phyloP scores from a whole-genome alignment of 2,113 vertebrate genomes.

The human (Homo sapiens) region DNA sequence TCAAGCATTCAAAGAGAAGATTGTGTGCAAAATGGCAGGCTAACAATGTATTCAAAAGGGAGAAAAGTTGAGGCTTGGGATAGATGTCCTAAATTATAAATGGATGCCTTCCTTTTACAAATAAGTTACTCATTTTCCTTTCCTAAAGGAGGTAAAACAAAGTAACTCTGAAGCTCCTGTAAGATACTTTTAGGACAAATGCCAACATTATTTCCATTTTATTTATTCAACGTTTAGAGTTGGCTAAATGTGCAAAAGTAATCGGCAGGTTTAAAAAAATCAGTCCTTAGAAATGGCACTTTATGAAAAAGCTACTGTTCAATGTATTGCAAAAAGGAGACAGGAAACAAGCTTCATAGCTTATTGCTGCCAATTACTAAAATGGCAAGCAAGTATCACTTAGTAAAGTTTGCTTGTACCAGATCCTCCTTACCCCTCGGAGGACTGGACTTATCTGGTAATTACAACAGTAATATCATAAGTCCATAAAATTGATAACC shows the following conservation, averaged over 20 bases:
- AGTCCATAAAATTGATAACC: background rate
- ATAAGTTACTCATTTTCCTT: background rate
- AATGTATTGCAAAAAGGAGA: background rate
- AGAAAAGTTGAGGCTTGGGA: background rate
- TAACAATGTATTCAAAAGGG: background rate
- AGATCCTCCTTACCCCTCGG: background rate
- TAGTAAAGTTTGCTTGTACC: background rate
- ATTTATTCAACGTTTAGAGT: background rate
- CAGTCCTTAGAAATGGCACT: background rate
- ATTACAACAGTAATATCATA: background rate
- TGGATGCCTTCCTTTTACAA: background rate
- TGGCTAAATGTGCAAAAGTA: slow-evolving; percentile 42
- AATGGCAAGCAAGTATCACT: background rate
- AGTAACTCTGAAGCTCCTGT: background rate
- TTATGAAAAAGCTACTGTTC: background rate
- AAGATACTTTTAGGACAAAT: background rate
- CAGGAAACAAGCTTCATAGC: background rate
- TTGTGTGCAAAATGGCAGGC: background rate
- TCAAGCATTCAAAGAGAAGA: background rate
- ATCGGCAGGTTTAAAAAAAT: background rate
- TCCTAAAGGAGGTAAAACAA: background rate
- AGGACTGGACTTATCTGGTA: background rate
- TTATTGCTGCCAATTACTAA: background rate
- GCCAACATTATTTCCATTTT: background rate
- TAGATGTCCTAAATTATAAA: background rate